Percentiles rank a stretch among this genome's conserved stretches.
phyloP scores from a whole-genome alignment of 1,140 invertebrate genomes.

The Magallana angulata region DNA sequence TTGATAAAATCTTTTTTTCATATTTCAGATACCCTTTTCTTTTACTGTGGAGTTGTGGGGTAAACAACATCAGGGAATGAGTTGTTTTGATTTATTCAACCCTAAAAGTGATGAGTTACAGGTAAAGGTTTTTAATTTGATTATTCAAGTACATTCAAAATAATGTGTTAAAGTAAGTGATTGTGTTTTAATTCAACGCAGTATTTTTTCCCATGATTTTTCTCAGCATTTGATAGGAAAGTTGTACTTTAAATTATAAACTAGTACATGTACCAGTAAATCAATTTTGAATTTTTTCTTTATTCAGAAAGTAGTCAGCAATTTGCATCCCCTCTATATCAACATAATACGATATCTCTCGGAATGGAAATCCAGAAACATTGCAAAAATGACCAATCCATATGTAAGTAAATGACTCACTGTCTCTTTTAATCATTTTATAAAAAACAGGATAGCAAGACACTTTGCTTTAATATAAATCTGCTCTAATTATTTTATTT shows the following conservation, averaged over 20 bases:
- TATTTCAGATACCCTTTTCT: slow-evolving; percentile 75
- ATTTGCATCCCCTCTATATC: slow-evolving; percentile 9
- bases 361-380: slow-evolving; percentile 21
- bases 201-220: no score
- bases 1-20: not conserved
- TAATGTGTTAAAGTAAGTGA: no score
- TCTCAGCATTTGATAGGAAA: no score
- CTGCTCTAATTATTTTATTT: no score
- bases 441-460: not conserved
- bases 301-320: slow-evolving; percentile 5
- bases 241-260: no score
- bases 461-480: not conserved
- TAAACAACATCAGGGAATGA: slow-evolving; percentile 61
- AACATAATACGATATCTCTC: slow-evolving; percentile 15
- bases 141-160: no score
- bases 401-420: not conserved
- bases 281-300: not conserved
- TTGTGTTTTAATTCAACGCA: no score
- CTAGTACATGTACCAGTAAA: no score
- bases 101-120: slow-evolving; percentile 69
- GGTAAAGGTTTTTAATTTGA: slow-evolving; percentile 56
- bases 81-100: slow-evolving; percentile 78
- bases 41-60: slow-evolving; percentile 76
- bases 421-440: not conserved
- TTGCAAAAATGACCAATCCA: not conserved